Evolutionary conservation across 2,797 vertebrate species (phyloP).

Genomic region (Acridotheres tristis): DNA sequence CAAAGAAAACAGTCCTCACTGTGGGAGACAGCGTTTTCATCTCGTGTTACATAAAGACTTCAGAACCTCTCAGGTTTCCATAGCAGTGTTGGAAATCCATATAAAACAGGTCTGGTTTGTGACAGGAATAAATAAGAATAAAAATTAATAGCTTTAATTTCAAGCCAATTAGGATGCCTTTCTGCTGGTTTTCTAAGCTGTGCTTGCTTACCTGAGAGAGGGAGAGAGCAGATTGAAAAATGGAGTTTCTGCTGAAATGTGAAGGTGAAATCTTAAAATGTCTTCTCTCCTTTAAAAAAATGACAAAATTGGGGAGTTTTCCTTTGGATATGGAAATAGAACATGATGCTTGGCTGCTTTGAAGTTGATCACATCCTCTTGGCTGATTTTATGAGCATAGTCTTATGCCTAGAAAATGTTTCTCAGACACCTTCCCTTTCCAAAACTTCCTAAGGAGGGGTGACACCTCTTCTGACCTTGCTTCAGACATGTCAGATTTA

Average conservation of each 20-base stretch:
- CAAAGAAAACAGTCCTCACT: background rate
- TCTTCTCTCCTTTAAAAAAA: background rate
- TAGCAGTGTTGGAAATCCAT: conserved; percentile 24
- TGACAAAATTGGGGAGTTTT: background rate
- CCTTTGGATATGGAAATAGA: background rate
- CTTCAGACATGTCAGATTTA: background rate
- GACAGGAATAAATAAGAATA: conserved; percentile 20
- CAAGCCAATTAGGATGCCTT: background rate
- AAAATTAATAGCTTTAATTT: conserved; percentile 61
- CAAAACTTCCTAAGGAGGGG: background rate
- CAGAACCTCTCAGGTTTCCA: conserved; percentile 42
- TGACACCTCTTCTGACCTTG: background rate
- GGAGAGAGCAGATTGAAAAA: background rate
- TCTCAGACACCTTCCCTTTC: background rate
- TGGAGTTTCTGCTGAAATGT: background rate
- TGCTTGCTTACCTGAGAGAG: background rate
- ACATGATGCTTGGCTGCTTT: background rate
- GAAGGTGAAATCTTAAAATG: background rate
- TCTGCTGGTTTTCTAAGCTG: background rate
- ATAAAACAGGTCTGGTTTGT: background rate
- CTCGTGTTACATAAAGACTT: background rate
- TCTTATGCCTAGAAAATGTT: background rate
- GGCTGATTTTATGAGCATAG: background rate
- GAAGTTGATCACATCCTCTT: background rate
- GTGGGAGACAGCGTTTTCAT: conserved; percentile 5